A percentile compares a stretch with the other conserved stretches of the same genome.
Evolutionary conservation across 2,797 vertebrate genomes (phyloP).

Genomic region (Spea hammondii): DNA sequence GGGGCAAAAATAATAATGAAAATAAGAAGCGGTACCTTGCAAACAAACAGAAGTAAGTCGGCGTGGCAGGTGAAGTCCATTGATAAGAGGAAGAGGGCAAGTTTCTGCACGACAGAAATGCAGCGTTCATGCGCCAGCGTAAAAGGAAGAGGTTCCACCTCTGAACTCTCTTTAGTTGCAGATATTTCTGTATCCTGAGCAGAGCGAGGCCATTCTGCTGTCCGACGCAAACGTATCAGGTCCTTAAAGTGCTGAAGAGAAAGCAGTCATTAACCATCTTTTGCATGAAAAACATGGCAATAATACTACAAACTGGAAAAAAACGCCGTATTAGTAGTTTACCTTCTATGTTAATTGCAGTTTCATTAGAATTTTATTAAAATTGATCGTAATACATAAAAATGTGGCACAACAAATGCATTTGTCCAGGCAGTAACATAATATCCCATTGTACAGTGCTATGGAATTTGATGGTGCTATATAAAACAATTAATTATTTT

Average conservation of each 20-base stretch:
- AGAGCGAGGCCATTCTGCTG: conserved; percentile 95
- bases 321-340: too few relatives aligned
- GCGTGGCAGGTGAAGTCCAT: conserved; percentile 99
- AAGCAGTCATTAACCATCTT: background rate
- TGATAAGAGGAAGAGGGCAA: conserved; percentile 93
- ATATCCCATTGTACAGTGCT: too few relatives aligned
- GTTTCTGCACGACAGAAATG: conserved; percentile 96
- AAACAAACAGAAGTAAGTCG: conserved; percentile 94
- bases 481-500: too few relatives aligned
- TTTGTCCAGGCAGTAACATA: too few relatives aligned
- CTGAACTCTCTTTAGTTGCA: conserved; percentile 87
- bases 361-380: too few relatives aligned
- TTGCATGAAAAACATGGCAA: too few relatives aligned
- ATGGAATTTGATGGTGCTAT: too few relatives aligned
- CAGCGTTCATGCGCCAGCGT: conserved; percentile 95
- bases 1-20: background rate
- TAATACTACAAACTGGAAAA: too few relatives aligned
- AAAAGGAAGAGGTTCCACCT: conserved; percentile 94
- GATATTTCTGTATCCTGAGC: conserved; percentile 88
- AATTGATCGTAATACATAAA: too few relatives aligned
- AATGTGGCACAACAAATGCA: too few relatives aligned
- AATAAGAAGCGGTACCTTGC: conserved; percentile 79
- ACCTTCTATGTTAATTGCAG: too few relatives aligned
- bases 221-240: conserved; percentile 91
- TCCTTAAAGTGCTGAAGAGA: conserved; percentile 92